Evolutionary conservation across 2,113 vertebrate genomes (phyloP), one percentile per base, ranked within the genome.

Genomic region (Microtus montanus): DNA sequence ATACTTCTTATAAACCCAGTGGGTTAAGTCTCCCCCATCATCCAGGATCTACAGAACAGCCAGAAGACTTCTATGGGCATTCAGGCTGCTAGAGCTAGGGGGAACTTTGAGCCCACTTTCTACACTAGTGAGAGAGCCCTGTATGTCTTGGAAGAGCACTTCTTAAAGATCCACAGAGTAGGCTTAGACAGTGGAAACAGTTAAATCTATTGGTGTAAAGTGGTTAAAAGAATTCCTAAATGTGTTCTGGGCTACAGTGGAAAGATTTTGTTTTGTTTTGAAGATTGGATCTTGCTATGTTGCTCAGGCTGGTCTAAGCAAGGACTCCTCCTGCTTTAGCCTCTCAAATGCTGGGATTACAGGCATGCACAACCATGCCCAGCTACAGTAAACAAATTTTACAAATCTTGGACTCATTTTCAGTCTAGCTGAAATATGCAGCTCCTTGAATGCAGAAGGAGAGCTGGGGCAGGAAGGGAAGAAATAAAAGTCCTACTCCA

Each of bases 1-100:
- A 92, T 99, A 99, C 97, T 99, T 99, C 98, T 99, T 99, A 98
- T 99, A 99, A 93, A 99, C 99, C 99, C 99, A 99, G 86, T 99
- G 99, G 96, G 99, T 99, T 98, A 99, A 98, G 97, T 99, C 99
- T 92, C 99, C 99, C 3, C 99, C 99, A 24, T 99, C 99, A 86
- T 99, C 99, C 98, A 99, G 98, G 97, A 99, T 99, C 99, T 99
- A 96, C 15, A 91, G 92, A 97, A 97, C 61, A 97, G 93, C 96
- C 94, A 98, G 97, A 96, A 92, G 87, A 97, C 82, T 97, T 95
- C 95, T 97, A 66, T 97, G 95, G 97, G 96, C 90, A 95, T 92
- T 98, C 97, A 98, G 96, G 93, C 95, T 97, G 96, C 96, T 96
- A 90, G 96, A 87, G 96, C 97, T 96, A 89, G 96, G 96, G 96